Percentiles rank a stretch among this genome's conserved stretches.
Conservation (phyloP, 2,797 vertebrate genomes). For the Peromyscus nudipes region DNA sequence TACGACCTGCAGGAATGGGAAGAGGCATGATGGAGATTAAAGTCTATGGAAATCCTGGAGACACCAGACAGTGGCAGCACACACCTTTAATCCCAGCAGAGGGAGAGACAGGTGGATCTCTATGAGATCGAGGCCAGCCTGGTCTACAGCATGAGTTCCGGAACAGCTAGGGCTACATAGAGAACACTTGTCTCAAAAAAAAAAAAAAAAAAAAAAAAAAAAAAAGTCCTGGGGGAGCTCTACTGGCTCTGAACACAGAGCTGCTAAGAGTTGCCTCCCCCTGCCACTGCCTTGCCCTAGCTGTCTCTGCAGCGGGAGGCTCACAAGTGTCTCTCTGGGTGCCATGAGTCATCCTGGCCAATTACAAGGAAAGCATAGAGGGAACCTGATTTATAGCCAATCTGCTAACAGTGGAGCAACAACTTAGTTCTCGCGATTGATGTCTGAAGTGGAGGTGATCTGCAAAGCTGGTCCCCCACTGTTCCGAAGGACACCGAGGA, state of each 20-base stretch:
- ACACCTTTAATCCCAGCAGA: neutral
- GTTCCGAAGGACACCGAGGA: neutral
- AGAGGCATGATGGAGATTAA: neutral
- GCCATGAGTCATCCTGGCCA: neutral
- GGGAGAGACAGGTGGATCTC: neutral
- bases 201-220: too few relatives aligned
- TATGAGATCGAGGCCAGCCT: neutral
- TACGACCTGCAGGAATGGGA: neutral
- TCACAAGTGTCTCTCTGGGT: neutral
- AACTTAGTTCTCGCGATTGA: neutral
- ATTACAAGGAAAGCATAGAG: neutral
- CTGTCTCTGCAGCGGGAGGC: neutral
- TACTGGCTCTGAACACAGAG: neutral
- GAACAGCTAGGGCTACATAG: neutral
- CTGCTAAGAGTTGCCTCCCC: neutral
- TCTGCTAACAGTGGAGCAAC: neutral
- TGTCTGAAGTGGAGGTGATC: neutral
- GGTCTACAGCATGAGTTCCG: neutral
- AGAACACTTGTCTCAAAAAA: neutral
- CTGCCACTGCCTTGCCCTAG: neutral
- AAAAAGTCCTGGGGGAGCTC: neutral
- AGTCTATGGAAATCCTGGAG: neutral
- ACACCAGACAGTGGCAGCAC: neutral
- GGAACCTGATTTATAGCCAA: neutral
- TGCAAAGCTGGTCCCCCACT: neutral